These are phyloP conservation scores for Nesogale talazaci DNA, from an alignment of 2,113 vertebrate species.

Conservation along the genomic window DNA sequence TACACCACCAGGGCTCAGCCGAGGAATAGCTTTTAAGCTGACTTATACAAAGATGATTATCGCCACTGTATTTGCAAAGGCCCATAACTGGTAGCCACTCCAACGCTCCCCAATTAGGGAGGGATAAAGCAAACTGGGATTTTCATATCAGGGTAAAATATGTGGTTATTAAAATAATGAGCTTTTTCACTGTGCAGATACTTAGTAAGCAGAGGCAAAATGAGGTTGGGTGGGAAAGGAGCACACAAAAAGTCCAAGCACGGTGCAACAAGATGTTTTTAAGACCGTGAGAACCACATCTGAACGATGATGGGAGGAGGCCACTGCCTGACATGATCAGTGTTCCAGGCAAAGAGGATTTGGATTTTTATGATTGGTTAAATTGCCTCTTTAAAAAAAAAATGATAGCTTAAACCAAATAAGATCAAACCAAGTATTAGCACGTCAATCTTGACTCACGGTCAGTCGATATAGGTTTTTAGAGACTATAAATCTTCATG, in stretches of 20 bases:
- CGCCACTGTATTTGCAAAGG: slow-evolving; percentile 51
- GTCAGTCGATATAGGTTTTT: too few species aligned
- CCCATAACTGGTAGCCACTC: slow-evolving; percentile 53
- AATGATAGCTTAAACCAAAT: too few species aligned
- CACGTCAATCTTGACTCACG: too few species aligned
- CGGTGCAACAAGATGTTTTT: neutral
- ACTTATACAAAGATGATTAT: slow-evolving; percentile 59
- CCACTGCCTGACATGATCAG: neutral
- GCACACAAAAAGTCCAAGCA: neutral
- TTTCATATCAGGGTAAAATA: slow-evolving; percentile 57
- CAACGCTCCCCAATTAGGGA: slow-evolving; percentile 50
- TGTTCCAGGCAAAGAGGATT: slow-evolving; percentile 16
- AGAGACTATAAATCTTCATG: too few species aligned
- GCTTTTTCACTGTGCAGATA: slow-evolving; percentile 9
- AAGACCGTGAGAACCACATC: neutral
- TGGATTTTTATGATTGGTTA: neutral
- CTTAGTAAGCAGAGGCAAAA: slow-evolving; percentile 38
- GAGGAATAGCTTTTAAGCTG: slow-evolving; percentile 59
- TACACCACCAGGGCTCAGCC: too few species aligned
- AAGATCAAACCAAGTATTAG: too few species aligned
- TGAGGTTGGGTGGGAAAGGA: neutral
- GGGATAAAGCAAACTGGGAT: slow-evolving; percentile 64
- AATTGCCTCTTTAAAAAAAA: too few species aligned
- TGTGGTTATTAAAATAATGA: slow-evolving; percentile 53
- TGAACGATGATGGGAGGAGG: neutral